Conservation (phyloP, 2,797 vertebrate species). For the Manis crassicaudata region DNA sequence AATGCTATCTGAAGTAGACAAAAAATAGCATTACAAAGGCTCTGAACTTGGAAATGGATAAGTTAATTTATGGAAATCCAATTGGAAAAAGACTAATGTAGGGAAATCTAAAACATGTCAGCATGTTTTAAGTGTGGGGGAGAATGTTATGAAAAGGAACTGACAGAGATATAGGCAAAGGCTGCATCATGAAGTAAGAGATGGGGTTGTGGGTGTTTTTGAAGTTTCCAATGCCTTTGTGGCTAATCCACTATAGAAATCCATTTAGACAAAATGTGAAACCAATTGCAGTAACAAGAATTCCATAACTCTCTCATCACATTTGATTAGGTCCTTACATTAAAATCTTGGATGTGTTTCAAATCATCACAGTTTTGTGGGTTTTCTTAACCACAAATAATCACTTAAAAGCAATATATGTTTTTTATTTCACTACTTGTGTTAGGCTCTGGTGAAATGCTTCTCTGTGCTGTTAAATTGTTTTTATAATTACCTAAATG, state of each 20-base stretch:
- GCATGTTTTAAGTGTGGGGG: not conserved
- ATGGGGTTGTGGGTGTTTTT: accelerated
- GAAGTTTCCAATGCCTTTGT: accelerated
- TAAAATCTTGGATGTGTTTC: not conserved
- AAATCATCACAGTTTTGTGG: not conserved
- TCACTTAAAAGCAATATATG: not conserved
- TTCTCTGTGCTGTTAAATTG: not conserved
- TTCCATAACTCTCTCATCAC: not conserved
- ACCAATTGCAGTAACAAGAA: not conserved
- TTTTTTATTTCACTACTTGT: not conserved
- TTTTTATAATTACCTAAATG: not conserved
- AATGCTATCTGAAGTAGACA: not conserved
- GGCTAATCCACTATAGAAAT: not conserved
- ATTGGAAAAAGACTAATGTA: not conserved
- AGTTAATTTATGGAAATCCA: not conserved
- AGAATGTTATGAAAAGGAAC: not conserved
- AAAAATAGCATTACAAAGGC: not conserved
- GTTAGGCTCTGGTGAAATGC: not conserved
- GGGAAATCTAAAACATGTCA: not conserved
- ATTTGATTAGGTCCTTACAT: not conserved
- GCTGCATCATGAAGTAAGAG: too few relatives aligned
- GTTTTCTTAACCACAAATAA: not conserved
- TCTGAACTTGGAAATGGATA: not conserved
- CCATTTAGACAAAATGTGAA: not conserved
- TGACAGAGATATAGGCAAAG: not conserved